phyloP scores from a whole-genome alignment of 2,888 invertebrate genomes.

The Syrista parreyssii region DNA sequence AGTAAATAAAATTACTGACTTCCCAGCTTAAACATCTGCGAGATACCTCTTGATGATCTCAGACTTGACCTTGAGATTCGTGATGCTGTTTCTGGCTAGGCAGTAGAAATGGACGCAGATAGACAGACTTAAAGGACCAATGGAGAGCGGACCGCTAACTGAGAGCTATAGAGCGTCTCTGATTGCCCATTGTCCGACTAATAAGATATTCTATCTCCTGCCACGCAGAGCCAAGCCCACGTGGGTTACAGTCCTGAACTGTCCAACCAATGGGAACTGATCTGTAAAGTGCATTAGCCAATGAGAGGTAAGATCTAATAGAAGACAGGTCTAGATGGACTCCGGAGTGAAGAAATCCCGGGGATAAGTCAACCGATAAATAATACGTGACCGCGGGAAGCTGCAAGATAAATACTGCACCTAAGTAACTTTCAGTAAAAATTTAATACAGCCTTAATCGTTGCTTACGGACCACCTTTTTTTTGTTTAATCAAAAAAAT shows the following conservation, averaged over 20 bases:
- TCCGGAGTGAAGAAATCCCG: background rate
- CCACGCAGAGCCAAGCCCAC: conserved; percentile 12
- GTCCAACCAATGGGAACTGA: conserved; percentile 21
- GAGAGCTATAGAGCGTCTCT: conserved; percentile 58
- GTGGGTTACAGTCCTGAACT: conserved; percentile 5
- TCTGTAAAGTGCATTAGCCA: background rate
- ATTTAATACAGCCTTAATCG: conserved; percentile 53
- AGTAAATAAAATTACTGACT: background rate
- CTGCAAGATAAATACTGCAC: conserved; percentile 42
- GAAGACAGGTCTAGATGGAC: background rate
- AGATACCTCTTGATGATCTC: background rate
- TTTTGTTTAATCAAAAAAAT: background rate
- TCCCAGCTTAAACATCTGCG: background rate
- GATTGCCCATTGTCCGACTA: conserved; percentile 64
- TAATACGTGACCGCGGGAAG: conserved; percentile 47
- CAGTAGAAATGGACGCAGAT: conserved; percentile 25
- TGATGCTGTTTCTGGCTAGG: background rate
- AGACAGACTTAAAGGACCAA: conserved; percentile 4
- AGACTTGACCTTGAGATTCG: background rate
- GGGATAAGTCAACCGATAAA: conserved; percentile 57
- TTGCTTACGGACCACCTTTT: conserved; percentile 16
- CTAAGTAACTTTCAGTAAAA: conserved; percentile 41
- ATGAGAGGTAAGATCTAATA: background rate
- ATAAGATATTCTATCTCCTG: conserved; percentile 60
- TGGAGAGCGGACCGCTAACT: conserved; percentile 48